phyloP scores from a whole-genome alignment of 1,140 invertebrate species.

The Diachasma alloeum region DNA sequence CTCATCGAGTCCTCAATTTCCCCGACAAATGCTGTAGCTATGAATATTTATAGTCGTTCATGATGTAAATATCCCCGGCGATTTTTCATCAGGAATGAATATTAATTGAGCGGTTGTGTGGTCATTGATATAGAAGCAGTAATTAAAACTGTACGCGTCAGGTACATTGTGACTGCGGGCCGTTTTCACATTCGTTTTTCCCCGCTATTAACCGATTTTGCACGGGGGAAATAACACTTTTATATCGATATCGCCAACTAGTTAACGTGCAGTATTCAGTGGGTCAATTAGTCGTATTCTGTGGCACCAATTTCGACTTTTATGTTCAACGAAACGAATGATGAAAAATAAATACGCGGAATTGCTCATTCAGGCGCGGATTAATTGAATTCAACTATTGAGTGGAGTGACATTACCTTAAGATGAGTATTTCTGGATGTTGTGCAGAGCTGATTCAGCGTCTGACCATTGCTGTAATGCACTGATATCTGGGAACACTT shows the following conservation, averaged over 20 bases:
- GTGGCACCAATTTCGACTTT: too few species aligned
- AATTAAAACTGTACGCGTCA: conserved; percentile 23
- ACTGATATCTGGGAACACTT: conserved; percentile 56
- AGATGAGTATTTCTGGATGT: conserved; percentile 54
- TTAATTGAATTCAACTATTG: not conserved
- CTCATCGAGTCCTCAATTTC: too few species aligned
- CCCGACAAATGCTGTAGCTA: too few species aligned
- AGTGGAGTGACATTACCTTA: conserved; percentile 44
- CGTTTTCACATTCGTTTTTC: not conserved
- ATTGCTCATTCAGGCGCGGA: not conserved
- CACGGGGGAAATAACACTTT: not conserved
- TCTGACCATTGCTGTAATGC: conserved; percentile 60
- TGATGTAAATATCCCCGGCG: not conserved
- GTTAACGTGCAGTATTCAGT: not conserved
- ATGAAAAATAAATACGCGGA: too few species aligned
- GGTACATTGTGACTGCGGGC: not conserved
- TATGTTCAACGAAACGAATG: too few species aligned
- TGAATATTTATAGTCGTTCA: too few species aligned
- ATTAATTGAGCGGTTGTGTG: conserved; percentile 32
- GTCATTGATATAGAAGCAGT: conserved; percentile 18
- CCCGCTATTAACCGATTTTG: not conserved
- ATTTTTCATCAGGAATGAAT: conserved; percentile 5
- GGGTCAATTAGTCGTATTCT: not conserved
- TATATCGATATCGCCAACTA: not conserved
- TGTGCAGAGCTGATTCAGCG: conserved; percentile 55